These are phyloP conservation scores for Acrocephalus arundinaceus DNA, from an alignment of 2,113 vertebrate species.

Conservation along the genomic window DNA sequence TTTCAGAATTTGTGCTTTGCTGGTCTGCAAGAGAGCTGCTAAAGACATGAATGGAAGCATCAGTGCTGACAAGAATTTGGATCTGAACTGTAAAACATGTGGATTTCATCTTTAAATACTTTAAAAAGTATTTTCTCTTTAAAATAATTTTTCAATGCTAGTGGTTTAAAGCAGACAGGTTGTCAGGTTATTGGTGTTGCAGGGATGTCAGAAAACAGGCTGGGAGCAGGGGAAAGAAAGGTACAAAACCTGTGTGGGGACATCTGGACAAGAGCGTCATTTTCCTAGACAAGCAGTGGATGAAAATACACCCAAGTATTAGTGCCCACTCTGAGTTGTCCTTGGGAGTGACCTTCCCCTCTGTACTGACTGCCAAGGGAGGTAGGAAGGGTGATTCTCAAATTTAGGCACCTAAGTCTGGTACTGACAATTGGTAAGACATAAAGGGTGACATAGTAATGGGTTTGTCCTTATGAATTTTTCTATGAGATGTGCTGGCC, in stretches of 20 bases:
- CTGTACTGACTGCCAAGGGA: not conserved
- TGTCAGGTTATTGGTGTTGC: not conserved
- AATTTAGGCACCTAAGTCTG: not conserved
- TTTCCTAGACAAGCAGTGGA: not conserved
- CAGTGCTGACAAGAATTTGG: not conserved
- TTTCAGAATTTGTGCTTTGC: not conserved
- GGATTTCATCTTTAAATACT: not conserved
- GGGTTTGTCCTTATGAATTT: not conserved
- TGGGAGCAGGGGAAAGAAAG: not conserved
- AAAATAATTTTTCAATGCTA: not conserved
- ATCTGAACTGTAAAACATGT: not conserved
- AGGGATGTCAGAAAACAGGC: not conserved
- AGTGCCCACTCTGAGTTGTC: not conserved
- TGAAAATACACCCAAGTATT: accelerated
- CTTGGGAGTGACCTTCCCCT: not conserved
- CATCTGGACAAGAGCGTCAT: not conserved
- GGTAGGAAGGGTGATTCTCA: not conserved
- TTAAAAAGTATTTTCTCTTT: not conserved
- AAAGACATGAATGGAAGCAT: not conserved
- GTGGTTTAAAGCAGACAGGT: not conserved
- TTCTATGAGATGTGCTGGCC: not conserved
- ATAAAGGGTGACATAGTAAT: not conserved
- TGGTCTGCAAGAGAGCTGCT: not conserved
- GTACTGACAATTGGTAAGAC: not conserved
- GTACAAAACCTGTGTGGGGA: not conserved